Evolutionary conservation across 2,797 vertebrate genomes (phyloP), one percentile per base, ranked within the genome.

Genomic region (Gymnodraco acuticeps): DNA sequence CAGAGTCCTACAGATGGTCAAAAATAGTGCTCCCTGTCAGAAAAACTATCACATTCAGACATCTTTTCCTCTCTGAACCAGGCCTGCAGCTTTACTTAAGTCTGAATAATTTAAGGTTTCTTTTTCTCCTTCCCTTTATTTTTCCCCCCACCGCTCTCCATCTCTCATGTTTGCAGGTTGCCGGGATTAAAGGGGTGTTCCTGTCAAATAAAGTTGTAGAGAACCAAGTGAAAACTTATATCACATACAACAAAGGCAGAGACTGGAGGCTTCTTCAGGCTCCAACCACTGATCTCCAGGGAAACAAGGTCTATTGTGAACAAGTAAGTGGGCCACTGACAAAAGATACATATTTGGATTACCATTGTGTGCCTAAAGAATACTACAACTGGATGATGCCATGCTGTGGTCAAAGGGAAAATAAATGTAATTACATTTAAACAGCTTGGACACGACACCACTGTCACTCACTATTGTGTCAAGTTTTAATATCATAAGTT

Each of bases 131-230:
- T 64, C 11, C 27, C 23, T 47, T 85, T 83, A 86, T 85, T 73
- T 38, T 62, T 51, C 64, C 59, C 70, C 72, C 52, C 56, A 53
- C 78, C 46, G 31, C 74, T 83, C 72, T 79, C 31, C 9, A 20
- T 69, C 76, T 86, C 75, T 91, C 81, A 83, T 90, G 83, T 96
- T 96, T 93, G 93, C 95, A 99, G 97, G 97, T 99, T 96, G 97
- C 97, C 71, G 97, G 97, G 94, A 98, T 99, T 96, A 99, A 99
- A 95, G 97, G 97, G 93, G 97, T 99, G 95, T 99, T 98, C 96
- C 96, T 99, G 96, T 97, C 97, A 94, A 99, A 99, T 95, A 98
- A 98, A 96, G 97, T 97, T 95, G 96, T 96, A 90, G 96, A 97
- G 92, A 97, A 95, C 94, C 96, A 98, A 95, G 97, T 98, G 89